phyloP scores from a whole-genome alignment of 2,888 invertebrate species.

The Ypsolopha scabrella region DNA sequence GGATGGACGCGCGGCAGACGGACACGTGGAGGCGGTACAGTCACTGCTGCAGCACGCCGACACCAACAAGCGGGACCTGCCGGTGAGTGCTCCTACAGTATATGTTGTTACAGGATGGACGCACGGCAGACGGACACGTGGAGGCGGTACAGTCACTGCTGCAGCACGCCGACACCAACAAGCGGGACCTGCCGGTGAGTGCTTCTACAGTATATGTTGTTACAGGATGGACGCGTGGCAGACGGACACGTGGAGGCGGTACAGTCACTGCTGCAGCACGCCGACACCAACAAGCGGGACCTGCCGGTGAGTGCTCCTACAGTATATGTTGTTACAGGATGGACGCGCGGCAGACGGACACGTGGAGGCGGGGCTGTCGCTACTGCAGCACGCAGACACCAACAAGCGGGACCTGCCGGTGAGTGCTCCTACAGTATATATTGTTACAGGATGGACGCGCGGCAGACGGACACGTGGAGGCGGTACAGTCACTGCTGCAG shows the following conservation, averaged over 20 bases:
- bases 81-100: constrained; percentile 75
- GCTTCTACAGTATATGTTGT: too few species aligned
- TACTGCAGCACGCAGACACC: constrained; percentile 88
- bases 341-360: constrained; percentile 96
- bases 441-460: constrained; percentile 83
- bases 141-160: constrained; percentile 86
- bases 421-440: too few species aligned
- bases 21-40: constrained; percentile 85
- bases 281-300: constrained; percentile 90
- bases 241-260: constrained; percentile 91
- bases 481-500: constrained; percentile 85
- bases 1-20: constrained; percentile 94
- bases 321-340: constrained; percentile 69
- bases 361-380: constrained; percentile 82
- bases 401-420: constrained; percentile 88
- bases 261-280: constrained; percentile 84
- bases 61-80: constrained; percentile 84
- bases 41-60: constrained; percentile 89
- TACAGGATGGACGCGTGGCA: constrained; percentile 88
- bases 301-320: constrained; percentile 73
- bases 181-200: constrained; percentile 82
- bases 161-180: constrained; percentile 90
- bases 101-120: constrained; percentile 77
- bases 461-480: constrained; percentile 90
- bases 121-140: constrained; percentile 92